Base-by-base conservation (phyloP, 1,140 invertebrate genomes). In the Aplysia californica region DNA sequence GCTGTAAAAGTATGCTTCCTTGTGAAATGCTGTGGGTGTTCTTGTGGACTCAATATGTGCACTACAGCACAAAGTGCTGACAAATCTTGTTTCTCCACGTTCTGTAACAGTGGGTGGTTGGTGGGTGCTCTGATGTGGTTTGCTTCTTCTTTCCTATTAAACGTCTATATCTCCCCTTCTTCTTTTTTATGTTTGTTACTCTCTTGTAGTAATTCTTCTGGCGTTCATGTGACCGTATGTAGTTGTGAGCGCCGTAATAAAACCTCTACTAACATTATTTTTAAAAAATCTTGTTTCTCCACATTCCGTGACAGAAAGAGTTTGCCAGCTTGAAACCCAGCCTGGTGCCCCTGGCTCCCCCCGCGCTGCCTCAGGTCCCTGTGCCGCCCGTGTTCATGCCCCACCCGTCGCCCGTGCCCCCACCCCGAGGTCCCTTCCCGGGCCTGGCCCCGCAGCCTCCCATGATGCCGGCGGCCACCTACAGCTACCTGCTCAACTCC, bases 401-500 rank as follows among this genome's bases (percentile, higher is more conserved):
- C 3, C 70, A 35, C 10, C 39, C 50, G 31, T 20, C 55, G 29
- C 15, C 58, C 23, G 3, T 58, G 10, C 3, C 23, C 29, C 4
- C 56, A 38, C 55, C 70, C 2, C 36, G 70, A 61, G 68, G 68
- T 20, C 55, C 70, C 1, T 73, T 38, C 36, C 55, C 70, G 38
- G 56, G 33, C 3, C 61, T 29, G n/a, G 33, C 70, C n/a, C 56
- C 70, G 10, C 70, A 31, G 31, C 38, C 66, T 35, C 66, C 36
- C 35, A 36, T 41, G 6, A 26, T 44, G 38, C 66, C 66, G 21
- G 31, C 31, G 66, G 55, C 70, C 20, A 61, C 39, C 38, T n/a
- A 36, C 29, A 38, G 56, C 56, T 73, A 73, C 38, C 23, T 35
- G 18, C 38, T 72, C 82, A 75, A 90, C 87, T 68, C 72, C 74